Percentiles rank a stretch among this genome's conserved stretches.
These are phyloP conservation scores for Myotis pilosus DNA, from an alignment of 2,797 vertebrate genomes.

Conservation along the genomic window DNA sequence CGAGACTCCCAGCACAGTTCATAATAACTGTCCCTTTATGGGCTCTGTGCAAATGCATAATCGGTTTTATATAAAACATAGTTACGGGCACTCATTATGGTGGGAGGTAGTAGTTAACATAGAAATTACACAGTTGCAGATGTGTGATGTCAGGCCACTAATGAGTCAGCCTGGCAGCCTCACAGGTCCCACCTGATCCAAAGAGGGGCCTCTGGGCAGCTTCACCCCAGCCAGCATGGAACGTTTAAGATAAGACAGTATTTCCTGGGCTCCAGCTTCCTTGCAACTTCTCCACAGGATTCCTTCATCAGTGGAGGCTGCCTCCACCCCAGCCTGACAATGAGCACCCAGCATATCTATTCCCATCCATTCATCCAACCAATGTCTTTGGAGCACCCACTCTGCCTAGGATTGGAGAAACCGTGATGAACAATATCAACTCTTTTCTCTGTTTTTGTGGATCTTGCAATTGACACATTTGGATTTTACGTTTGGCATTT, in stretches of 20 bases:
- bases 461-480: neutral
- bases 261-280: neutral
- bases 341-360: neutral
- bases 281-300: neutral
- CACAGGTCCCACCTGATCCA: slow-evolving; percentile 43
- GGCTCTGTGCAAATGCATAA: slow-evolving; percentile 71
- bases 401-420: neutral
- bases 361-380: neutral
- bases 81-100: slow-evolving; percentile 79
- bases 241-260: neutral
- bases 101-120: slow-evolving; percentile 73
- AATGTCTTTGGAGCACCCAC: neutral
- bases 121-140: slow-evolving; percentile 81
- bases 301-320: neutral
- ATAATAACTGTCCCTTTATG: slow-evolving; percentile 79
- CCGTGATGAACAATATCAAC: neutral
- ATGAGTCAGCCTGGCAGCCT: slow-evolving; percentile 23
- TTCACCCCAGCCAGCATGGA: neutral
- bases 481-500: slow-evolving; percentile 51
- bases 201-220: neutral
- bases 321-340: neutral
- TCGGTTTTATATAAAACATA: slow-evolving; percentile 78
- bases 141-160: slow-evolving; percentile 70
- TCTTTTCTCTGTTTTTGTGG: neutral
- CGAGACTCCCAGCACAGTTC: slow-evolving; percentile 75